These are phyloP conservation scores for Gambelia wislizenii DNA, from an alignment of 2,797 vertebrate species.

Conservation along the genomic window DNA sequence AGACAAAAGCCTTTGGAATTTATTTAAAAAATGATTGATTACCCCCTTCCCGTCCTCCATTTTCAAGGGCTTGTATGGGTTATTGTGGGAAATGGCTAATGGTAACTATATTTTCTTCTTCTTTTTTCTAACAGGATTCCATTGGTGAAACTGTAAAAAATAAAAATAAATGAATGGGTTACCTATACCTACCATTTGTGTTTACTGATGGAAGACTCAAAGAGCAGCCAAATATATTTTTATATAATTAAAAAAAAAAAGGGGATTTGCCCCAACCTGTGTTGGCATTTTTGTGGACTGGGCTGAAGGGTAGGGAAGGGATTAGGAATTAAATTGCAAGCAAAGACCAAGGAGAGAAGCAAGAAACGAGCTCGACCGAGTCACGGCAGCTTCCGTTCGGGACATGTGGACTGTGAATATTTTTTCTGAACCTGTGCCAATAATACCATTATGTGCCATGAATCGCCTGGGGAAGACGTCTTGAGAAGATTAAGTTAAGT, in stretches of 20 bases:
- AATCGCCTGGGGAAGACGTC: slow-evolving; percentile 81
- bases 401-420: slow-evolving; percentile 82
- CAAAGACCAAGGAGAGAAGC: slow-evolving; percentile 52
- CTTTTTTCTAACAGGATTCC: slow-evolving; percentile 85
- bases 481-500: slow-evolving; percentile 61
- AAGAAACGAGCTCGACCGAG: slow-evolving; percentile 53
- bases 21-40: neutral
- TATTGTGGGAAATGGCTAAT: rapidly evolving
- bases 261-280: slow-evolving; percentile 83
- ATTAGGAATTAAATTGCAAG: neutral
- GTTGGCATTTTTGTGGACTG: slow-evolving; percentile 65
- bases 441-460: slow-evolving; percentile 99
- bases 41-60: rapidly evolving
- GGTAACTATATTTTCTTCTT: slow-evolving; percentile 40
- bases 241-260: slow-evolving; percentile 85
- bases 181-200: slow-evolving; percentile 82
- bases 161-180: slow-evolving; percentile 76
- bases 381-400: slow-evolving; percentile 68
- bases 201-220: slow-evolving; percentile 87
- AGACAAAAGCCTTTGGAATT: neutral
- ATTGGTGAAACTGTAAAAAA: slow-evolving; percentile 91
- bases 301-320: slow-evolving; percentile 46
- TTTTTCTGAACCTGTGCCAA: slow-evolving; percentile 94
- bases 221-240: slow-evolving; percentile 97
- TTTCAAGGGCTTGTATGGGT: rapidly evolving